Base-by-base conservation (phyloP, 2,797 vertebrate species). In the Epinephelus awoara region DNA sequence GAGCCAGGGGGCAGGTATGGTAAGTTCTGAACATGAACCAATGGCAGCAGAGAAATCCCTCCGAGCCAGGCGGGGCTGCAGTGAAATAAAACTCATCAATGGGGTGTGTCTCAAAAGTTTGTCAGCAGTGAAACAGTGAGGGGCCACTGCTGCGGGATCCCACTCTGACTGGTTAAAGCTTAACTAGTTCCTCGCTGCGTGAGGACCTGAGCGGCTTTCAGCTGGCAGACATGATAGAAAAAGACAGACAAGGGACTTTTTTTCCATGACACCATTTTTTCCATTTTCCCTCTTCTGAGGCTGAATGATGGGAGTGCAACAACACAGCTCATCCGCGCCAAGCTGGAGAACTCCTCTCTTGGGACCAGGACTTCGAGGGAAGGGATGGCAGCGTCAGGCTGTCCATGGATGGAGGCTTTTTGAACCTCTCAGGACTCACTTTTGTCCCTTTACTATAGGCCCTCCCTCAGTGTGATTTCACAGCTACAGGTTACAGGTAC, bases 61-160 rank as follows among this genome's bases (percentile, higher is more conserved):
- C 47, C 1, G 38, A 89, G 87, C 72, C 89, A 94, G 94, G 95
- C 92, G 94, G 94, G 93, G 95, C 93, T 68, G 85, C 76, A 62
- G 83, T 90, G 79, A 88, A 95, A 95, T 96, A 96, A 96, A 95
- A 95, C 94, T 96, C 92, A 93, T 95, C 88, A 90, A 88, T 94
- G 93, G 91, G 92, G 93, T 95, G 94, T 94, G 94, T 95, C 94
- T 93, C 88, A 82, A 94, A 93, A 86, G 87, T 89, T 85, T 94
- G 89, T 90, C 87, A 85, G 77, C 92, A 91, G 91, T 90, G 88
- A 79, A 87, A 85, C 85, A 44, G 90, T 47, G 87, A 91, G 87
- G 89, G 85, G 55, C 83, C 69, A 52, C 79, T 59, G 82, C 70
- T 76, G 77, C 65, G 63, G 68, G 78, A 69, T 44, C 49, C 68